These are phyloP conservation scores for Lutraria lutraria DNA, from an alignment of 2,888 invertebrate genomes.

Conservation along the genomic window DNA sequence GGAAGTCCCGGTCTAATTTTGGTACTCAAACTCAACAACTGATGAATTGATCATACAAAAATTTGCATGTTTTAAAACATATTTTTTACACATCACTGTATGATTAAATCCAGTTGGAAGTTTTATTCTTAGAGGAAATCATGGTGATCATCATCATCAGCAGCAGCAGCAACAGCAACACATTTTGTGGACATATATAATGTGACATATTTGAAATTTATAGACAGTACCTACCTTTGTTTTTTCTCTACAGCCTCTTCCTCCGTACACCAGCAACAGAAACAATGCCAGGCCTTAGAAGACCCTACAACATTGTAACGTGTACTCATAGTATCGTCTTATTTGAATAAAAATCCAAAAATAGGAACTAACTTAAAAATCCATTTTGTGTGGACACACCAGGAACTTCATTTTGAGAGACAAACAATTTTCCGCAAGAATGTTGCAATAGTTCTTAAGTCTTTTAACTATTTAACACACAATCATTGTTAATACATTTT, in stretches of 20 bases:
- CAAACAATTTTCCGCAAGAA: not conserved
- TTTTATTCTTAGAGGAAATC: no score
- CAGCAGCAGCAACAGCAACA: no score
- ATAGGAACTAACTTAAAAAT: not conserved
- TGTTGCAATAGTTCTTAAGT: not conserved
- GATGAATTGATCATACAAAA: no score
- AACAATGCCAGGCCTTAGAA: conserved; percentile 61
- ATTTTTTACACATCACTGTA: no score
- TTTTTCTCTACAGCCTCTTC: conserved; percentile 47
- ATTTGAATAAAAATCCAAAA: not conserved
- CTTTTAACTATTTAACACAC: not conserved
- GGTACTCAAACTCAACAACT: no score
- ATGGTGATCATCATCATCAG: no score
- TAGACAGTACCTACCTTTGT: conserved; percentile 1
- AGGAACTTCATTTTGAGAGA: not conserved
- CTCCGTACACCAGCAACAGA: conserved; percentile 65
- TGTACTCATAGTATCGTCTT: conserved; percentile 45
- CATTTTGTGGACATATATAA: no score
- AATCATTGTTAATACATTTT: not conserved
- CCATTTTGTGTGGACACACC: not conserved
- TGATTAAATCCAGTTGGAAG: no score
- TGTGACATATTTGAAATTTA: no score
- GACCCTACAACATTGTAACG: conserved; percentile 59
- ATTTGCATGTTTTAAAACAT: no score
- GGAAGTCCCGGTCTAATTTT: no score